Conservation (phyloP, 2,888 invertebrate species). For the Bimastos eiseni region DNA sequence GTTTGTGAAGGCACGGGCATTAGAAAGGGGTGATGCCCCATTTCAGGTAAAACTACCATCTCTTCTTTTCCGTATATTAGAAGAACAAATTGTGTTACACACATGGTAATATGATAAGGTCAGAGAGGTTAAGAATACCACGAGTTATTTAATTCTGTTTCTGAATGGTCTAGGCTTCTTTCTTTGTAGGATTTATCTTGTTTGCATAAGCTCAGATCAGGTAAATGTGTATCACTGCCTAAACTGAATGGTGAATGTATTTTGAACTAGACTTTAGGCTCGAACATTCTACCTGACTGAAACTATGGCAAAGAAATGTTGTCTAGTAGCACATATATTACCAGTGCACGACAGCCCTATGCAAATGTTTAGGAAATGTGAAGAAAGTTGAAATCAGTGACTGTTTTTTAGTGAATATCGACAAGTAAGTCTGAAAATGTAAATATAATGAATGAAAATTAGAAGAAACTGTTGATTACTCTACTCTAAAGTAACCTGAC, state of each 20-base stretch:
- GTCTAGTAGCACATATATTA: too few species aligned
- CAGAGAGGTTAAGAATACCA: neutral
- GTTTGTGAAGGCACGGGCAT: constrained; percentile 28
- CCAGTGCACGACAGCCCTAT: too few species aligned
- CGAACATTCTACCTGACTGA: neutral
- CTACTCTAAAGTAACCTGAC: too few species aligned
- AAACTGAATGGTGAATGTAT: neutral
- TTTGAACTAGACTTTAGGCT: neutral
- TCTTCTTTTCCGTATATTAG: neutral
- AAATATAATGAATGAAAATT: too few species aligned
- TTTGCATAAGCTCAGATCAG: neutral
- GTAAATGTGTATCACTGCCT: neutral
- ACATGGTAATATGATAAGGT: neutral
- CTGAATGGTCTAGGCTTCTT: neutral
- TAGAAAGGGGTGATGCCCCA: constrained; percentile 36
- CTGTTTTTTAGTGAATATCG: too few species aligned
- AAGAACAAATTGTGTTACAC: neutral
- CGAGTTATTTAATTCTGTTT: neutral
- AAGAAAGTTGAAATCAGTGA: too few species aligned
- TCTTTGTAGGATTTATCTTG: neutral
- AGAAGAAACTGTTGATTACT: too few species aligned
- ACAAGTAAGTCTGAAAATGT: too few species aligned
- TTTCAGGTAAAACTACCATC: constrained; percentile 20
- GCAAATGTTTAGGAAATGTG: too few species aligned
- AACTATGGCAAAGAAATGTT: too few species aligned